Evolutionary conservation across 2,888 invertebrate species (phyloP), one percentile per base, ranked within the genome.

Genomic region (Drosophila diplacantha): DNA sequence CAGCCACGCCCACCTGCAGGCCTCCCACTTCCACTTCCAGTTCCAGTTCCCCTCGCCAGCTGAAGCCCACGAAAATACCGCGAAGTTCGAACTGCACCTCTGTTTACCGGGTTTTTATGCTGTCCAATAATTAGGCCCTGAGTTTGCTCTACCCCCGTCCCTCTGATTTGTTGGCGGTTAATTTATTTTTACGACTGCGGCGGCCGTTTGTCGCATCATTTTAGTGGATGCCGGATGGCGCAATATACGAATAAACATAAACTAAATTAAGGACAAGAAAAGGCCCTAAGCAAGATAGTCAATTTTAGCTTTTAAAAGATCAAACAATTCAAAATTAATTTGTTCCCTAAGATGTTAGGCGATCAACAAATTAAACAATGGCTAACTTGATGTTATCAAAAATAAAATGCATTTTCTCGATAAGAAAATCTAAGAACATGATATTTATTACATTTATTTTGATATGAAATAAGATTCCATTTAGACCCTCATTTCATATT

Each of bases 121-220:
- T 61, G 60, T 43, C 52, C 71, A 61, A 65, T 62, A 73, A 71
- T 69, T 71, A 63, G 59, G 53, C 64, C 70, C 50, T 41, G 49
- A 37, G 41, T 52, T 58, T 58, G 55, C 47, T 29, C 37, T 37
- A n/a, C n/a, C 20, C 44, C 46, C 38, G 5, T 24, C 38, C 31
- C 35, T 11, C 11, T 16, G 24, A 35, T 51, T 49, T 41, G 47
- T n/a, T 20, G 54, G 44, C 59, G 35, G 34, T 71, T 43, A 43
- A 57, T 65, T 64, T 64, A 50, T 65, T 69, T 61, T 57, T 59
- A 61, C 37, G 58, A 53, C 58, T 38, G 29, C 37, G 32, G 14
- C 44, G 31, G 29, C 52, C 51, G 52, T 69, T 67, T 69, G 54
- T 62, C 69, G 44, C 69, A 47, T 58, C 37, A 34, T 61, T 65